Evolutionary conservation across 2,113 vertebrate species (phyloP).

Genomic region (Carassius auratus): DNA sequence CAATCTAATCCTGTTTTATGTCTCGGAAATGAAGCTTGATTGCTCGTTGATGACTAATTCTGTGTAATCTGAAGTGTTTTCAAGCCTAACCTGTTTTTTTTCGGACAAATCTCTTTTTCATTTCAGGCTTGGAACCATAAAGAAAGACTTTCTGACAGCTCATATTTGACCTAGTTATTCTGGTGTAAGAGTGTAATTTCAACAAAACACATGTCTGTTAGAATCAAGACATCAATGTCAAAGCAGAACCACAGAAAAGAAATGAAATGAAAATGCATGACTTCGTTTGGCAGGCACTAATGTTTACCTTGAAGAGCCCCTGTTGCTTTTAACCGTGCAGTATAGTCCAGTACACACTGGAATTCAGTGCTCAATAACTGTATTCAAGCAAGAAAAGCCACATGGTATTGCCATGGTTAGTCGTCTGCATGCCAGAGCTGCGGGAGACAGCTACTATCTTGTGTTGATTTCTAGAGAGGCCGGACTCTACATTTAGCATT

Average conservation of each 20-base stretch:
- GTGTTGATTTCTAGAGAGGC: conserved; percentile 72
- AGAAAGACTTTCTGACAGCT: background rate
- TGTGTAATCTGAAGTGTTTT: background rate
- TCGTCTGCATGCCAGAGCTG: conserved; percentile 71
- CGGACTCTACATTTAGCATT: conserved; percentile 39
- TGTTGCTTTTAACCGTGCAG: conserved; percentile 66
- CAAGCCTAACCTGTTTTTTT: background rate
- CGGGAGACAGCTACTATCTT: conserved; percentile 62
- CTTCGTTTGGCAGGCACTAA: conserved; percentile 43
- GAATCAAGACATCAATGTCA: conserved; percentile 41
- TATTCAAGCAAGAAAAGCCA: conserved; percentile 70
- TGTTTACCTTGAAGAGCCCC: conserved; percentile 76
- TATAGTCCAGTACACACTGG: conserved; percentile 70
- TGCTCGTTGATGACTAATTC: conserved; percentile 12
- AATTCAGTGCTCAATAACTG: conserved; percentile 74
- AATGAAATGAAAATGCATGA: conserved; percentile 39
- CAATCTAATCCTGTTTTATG: conserved; percentile 4
- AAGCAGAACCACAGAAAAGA: conserved; percentile 6
- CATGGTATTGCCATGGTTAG: conserved; percentile 59
- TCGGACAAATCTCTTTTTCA: background rate
- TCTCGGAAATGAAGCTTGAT: background rate
- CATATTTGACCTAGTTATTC: conserved; percentile 15
- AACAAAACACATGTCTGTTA: background rate
- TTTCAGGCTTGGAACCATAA: background rate
- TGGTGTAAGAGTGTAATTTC: conserved; percentile 1